Percentiles rank a stretch among this genome's conserved stretches.
phyloP scores from a whole-genome alignment of 2,888 invertebrate species.

The Automeris io region DNA sequence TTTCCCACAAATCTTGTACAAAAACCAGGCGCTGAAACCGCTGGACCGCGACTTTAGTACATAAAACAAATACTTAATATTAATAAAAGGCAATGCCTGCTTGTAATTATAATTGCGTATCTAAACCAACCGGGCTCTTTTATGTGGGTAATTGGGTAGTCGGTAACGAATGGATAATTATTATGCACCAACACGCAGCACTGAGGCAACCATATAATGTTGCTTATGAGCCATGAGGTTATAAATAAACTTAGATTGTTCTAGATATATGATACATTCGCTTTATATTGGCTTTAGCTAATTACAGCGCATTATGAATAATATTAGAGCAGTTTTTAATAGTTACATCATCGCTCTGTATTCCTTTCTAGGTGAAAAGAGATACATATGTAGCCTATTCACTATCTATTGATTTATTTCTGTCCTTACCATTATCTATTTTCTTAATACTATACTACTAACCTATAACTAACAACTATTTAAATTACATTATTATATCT shows the following conservation, averaged over 20 bases:
- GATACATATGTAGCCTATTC: no score
- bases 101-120: constrained; percentile 8
- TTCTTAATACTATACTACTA: no score
- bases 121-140: constrained; percentile 17
- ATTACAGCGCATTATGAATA: no score
- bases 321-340: no score
- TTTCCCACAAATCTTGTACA: constrained; percentile 2
- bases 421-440: no score
- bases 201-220: constrained; percentile 11
- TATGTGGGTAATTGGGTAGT: constrained; percentile 37
- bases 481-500: no score
- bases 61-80: constrained; percentile 24
- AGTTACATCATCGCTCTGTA: no score
- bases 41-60: constrained; percentile 14
- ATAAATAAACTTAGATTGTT: constrained; percentile 5
- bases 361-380: no score
- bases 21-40: constrained; percentile 19
- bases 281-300: no score
- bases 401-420: no score
- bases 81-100: constrained; percentile 18
- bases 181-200: constrained; percentile 34
- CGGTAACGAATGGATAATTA: constrained; percentile 44
- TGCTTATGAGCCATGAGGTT: constrained; percentile 4
- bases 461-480: no score
- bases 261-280: no score